Evolutionary conservation across 2,888 invertebrate genomes (phyloP).

Genomic region (Caenorhabditis sp.): DNA sequence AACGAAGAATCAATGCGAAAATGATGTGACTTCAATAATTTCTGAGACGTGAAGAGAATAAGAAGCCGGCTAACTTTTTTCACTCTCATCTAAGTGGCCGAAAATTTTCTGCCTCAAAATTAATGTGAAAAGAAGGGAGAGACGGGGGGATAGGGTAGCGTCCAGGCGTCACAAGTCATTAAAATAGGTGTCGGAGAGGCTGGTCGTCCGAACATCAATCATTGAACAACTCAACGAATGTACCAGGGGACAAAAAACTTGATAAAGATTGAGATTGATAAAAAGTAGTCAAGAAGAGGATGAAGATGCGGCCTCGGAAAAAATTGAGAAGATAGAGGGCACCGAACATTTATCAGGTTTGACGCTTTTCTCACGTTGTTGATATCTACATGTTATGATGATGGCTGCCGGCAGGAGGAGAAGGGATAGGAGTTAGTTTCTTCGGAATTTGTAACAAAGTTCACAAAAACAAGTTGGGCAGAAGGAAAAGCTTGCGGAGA

Average conservation of each 20-base stretch:
- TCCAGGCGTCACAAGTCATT: slow-evolving; percentile 34
- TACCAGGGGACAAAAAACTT: slow-evolving; percentile 7
- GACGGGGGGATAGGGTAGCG: not conserved
- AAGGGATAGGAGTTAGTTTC: slow-evolving; percentile 14
- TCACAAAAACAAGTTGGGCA: slow-evolving; percentile 39
- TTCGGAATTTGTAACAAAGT: slow-evolving; percentile 35
- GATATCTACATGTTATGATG: not conserved
- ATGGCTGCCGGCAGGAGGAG: not conserved
- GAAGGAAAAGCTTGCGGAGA: slow-evolving; percentile 20
- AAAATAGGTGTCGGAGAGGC: slow-evolving; percentile 21
- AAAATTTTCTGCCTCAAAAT: slow-evolving; percentile 15
- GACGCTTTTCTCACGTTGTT: slow-evolving; percentile 5
- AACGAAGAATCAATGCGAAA: too few relatives aligned
- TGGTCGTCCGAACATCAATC: slow-evolving; percentile 39
- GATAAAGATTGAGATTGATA: slow-evolving; percentile 10
- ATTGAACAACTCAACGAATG: too few relatives aligned
- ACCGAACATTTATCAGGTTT: slow-evolving; percentile 31
- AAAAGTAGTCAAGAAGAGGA: slow-evolving; percentile 11
- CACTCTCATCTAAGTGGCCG: too few relatives aligned
- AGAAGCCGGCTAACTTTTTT: too few relatives aligned
- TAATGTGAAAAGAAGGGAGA: slow-evolving; percentile 8
- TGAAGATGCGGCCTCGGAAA: slow-evolving; percentile 14
- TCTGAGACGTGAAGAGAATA: too few relatives aligned
- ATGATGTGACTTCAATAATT: too few relatives aligned
- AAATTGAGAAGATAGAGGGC: slow-evolving; percentile 10